phyloP scores from a whole-genome alignment of 2,113 vertebrate genomes.

The Sylvicapra grimmia region DNA sequence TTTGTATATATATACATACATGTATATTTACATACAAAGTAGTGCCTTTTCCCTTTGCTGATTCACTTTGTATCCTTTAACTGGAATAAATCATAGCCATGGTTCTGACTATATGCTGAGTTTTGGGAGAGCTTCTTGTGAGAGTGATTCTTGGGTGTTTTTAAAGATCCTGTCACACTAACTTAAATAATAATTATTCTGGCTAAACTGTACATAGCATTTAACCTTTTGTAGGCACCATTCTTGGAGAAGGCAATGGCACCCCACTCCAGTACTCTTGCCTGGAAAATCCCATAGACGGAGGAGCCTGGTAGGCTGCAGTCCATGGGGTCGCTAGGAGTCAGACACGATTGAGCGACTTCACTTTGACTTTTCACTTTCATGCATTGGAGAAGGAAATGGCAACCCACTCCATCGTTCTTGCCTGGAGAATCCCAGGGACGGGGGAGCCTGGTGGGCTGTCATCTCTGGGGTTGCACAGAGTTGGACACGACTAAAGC shows the following conservation, averaged over 20 bases:
- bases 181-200: background rate
- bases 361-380: too few relatives aligned
- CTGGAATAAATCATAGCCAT: background rate
- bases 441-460: background rate
- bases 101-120: background rate
- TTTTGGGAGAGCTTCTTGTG: background rate
- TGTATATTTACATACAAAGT: background rate
- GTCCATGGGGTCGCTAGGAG: too few relatives aligned
- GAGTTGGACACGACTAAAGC: background rate
- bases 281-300: too few relatives aligned
- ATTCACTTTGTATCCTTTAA: background rate
- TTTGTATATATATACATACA: background rate
- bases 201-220: background rate
- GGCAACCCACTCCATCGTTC: too few relatives aligned
- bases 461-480: fast-evolving
- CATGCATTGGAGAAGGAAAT: too few relatives aligned
- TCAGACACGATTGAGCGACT: too few relatives aligned
- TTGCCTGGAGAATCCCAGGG: background rate
- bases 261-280: too few relatives aligned
- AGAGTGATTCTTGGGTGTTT: background rate
- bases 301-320: too few relatives aligned
- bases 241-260: background rate
- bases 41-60: background rate
- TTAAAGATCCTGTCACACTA: background rate
- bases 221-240: background rate